Evolutionary conservation across 2,888 invertebrate species (phyloP).

Genomic region (Diplazon laetatorius): DNA sequence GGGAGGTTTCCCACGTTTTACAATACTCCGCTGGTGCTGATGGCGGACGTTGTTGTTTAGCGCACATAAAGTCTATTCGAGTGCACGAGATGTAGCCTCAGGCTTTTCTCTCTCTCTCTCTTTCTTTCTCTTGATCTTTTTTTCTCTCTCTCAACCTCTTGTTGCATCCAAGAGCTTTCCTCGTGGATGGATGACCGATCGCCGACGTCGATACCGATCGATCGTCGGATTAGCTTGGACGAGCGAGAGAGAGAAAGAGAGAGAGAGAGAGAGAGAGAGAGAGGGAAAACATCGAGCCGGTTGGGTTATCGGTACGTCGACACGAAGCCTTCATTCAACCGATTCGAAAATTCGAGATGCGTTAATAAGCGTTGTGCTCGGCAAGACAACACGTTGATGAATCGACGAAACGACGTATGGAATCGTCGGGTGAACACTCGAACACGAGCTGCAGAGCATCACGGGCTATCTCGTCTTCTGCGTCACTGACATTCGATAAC

Average conservation of each 20-base stretch:
- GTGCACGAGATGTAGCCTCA: slow-evolving; percentile 3
- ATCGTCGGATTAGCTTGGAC: slow-evolving; percentile 60
- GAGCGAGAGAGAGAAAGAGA: no score
- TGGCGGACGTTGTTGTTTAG: slow-evolving; percentile 9
- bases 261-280: no score
- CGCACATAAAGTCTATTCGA: background rate
- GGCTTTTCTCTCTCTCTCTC: background rate
- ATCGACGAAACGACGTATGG: slow-evolving; percentile 43
- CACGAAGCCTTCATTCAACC: no score
- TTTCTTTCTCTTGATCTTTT: background rate
- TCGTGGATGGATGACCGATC: slow-evolving; percentile 61
- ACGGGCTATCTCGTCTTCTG: no score
- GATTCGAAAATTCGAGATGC: slow-evolving; percentile 59
- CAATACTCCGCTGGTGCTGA: slow-evolving; percentile 22
- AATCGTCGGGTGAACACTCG: slow-evolving; percentile 14
- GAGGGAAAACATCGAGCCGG: slow-evolving; percentile 34
- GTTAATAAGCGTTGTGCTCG: slow-evolving; percentile 56
- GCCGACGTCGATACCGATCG: slow-evolving; percentile 63
- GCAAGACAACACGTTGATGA: slow-evolving; percentile 49
- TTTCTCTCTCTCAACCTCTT: background rate
- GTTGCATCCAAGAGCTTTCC: slow-evolving; percentile 31
- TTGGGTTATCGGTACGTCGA: slow-evolving; percentile 14
- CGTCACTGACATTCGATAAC: slow-evolving; percentile 50
- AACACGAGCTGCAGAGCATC: slow-evolving; percentile 22
- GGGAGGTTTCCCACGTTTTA: slow-evolving; percentile 42